A percentile compares a stretch with the other conserved stretches of the same genome.
Conservation (phyloP, 1,140 invertebrate species). For the Brachionus koreanus region DNA sequence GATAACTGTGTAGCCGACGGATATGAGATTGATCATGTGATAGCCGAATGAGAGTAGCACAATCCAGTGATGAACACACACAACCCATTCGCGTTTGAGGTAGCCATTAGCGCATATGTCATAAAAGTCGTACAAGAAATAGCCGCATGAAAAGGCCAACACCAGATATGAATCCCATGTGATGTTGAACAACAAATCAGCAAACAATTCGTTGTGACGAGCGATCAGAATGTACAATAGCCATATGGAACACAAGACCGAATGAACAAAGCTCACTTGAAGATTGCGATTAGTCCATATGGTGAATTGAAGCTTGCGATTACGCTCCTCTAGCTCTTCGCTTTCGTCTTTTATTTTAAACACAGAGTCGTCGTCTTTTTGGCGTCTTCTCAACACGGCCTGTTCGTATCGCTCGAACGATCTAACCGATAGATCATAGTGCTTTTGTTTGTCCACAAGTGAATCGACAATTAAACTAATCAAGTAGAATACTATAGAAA, state of each 20-base stretch:
- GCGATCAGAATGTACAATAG: not conserved
- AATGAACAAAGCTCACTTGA: constrained; percentile 39
- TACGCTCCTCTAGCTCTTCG: not conserved
- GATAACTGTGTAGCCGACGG: constrained; percentile 20
- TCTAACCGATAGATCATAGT: not conserved
- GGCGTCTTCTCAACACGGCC: not conserved
- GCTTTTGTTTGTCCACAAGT: constrained; percentile 16
- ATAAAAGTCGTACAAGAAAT: constrained; percentile 43
- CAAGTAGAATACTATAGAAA: constrained; percentile 15
- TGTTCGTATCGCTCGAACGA: constrained; percentile 24
- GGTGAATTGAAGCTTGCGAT: not conserved
- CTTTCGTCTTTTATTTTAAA: not conserved
- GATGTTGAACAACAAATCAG: not conserved
- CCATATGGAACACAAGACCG: not conserved
- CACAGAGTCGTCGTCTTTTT: not conserved
- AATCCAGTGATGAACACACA: constrained; percentile 34
- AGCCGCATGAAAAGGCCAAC: constrained; percentile 22
- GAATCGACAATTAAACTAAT: constrained; percentile 31
- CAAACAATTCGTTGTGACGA: not conserved
- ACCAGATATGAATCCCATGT: constrained; percentile 33
- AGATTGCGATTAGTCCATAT: constrained; percentile 34
- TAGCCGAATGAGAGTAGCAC: constrained; percentile 32
- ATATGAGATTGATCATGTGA: constrained; percentile 18
- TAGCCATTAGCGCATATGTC: constrained; percentile 37
- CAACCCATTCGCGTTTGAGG: constrained; percentile 22